Evolutionary conservation across 2,888 invertebrate species (phyloP).

Genomic region (Sinopyrophorus schimmeli): DNA sequence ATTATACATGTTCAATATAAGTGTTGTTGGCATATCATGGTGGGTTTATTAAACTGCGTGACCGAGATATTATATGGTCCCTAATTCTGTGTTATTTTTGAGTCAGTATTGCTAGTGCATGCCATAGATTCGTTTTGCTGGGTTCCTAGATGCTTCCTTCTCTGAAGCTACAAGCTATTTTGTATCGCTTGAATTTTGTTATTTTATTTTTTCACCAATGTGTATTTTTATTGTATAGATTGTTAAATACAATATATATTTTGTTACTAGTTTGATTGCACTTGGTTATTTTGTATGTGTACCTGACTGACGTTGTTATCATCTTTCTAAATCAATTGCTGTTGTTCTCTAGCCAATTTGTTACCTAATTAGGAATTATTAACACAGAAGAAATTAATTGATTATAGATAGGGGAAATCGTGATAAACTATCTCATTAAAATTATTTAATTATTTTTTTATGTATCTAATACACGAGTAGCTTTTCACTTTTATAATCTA

Average conservation of each 20-base stretch:
- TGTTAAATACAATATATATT: constrained; percentile 64
- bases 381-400: background rate
- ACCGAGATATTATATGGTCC: constrained; percentile 25
- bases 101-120: constrained; percentile 49
- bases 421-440: too few relatives aligned
- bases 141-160: constrained; percentile 53
- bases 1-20: constrained; percentile 34
- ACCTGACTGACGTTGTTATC: constrained; percentile 35
- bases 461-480: background rate
- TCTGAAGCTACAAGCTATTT: constrained; percentile 46
- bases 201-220: constrained; percentile 53
- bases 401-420: constrained; percentile 1
- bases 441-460: too few relatives aligned
- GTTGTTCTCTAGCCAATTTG: constrained; percentile 33
- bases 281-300: constrained; percentile 40
- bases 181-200: constrained; percentile 47
- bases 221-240: constrained; percentile 53
- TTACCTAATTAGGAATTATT: constrained; percentile 25
- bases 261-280: constrained; percentile 55
- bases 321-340: constrained; percentile 32
- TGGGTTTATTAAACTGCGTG: constrained; percentile 42
- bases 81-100: constrained; percentile 31
- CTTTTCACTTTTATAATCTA: constrained; percentile 16
- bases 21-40: constrained; percentile 54
- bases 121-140: constrained; percentile 35